Evolutionary conservation across 2,113 vertebrate genomes (phyloP).

Genomic region (Zosterops lateralis): DNA sequence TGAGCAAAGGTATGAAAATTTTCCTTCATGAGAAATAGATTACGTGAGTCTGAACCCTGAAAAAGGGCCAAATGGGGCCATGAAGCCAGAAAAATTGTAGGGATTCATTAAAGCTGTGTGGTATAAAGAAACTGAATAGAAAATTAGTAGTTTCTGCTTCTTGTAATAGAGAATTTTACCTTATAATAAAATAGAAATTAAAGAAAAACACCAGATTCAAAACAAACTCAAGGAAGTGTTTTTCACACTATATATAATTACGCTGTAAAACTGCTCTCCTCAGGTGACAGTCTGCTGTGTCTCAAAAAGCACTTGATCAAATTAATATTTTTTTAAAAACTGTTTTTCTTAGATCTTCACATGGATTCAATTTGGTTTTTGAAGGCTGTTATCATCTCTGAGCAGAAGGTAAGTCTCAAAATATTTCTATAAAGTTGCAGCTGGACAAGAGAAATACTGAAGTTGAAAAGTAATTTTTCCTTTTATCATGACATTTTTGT

Average conservation of each 20-base stretch:
- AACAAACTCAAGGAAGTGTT: not conserved
- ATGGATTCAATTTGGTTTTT: not conserved
- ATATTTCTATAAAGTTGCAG: not conserved
- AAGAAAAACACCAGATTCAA: not conserved
- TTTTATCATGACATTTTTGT: not conserved
- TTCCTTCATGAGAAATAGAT: not conserved
- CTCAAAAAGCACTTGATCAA: not conserved
- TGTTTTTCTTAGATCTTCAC: not conserved
- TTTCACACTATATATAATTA: not conserved
- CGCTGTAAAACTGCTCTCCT: not conserved
- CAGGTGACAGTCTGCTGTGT: not conserved
- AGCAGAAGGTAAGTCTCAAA: not conserved
- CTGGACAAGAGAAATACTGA: not conserved
- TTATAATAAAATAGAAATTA: not conserved
- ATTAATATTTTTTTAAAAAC: not conserved
- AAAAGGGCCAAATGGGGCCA: not conserved
- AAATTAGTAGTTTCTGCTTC: not conserved
- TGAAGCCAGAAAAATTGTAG: not conserved
- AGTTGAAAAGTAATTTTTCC: not conserved
- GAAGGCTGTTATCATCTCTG: not conserved
- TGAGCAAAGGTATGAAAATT: not conserved
- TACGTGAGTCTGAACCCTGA: fast-evolving
- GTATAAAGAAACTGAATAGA: not conserved
- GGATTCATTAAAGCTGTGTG: not conserved
- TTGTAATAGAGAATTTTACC: not conserved